Evolutionary conservation across 2,113 vertebrate genomes (phyloP), one percentile per base, ranked within the genome.

Genomic region (Pandion haliaetus): DNA sequence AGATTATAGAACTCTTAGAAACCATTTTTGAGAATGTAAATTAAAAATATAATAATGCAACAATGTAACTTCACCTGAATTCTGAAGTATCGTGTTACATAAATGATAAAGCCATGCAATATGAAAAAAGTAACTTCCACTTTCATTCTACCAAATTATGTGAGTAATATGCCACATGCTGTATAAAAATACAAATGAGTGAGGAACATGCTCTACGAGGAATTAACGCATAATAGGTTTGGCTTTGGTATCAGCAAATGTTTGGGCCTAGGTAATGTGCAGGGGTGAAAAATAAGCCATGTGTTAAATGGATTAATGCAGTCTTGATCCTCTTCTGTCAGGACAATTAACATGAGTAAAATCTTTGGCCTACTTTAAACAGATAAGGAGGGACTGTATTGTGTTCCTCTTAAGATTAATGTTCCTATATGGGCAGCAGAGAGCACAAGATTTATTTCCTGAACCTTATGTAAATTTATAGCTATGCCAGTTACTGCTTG

Each of bases 261-360:
- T 86, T 95, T 95, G 55, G 24, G 25, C 57, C 62, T 79, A 6
- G 42, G 8, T 87, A 81, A 67, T 44, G 10, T 91, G 36, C 50
- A 83, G 50, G 67, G 86, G 14, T 97, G 90, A 96, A 95, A 97
- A 97, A 96, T 96, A 88, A 95, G 65, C 95, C 79, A 42, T 92
- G 50, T 87, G 85, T 97, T 98, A 98, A 97, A 96, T 97, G 94
- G 91, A 97, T 97, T 97, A 97, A 93, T 96, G 90, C 90, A 52
- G 29, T 91, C 90, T 97, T 97, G 97, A 93, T 93, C 72, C 88
- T 94, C 87, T 96, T 97, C 94, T 98, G 88, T 97, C 96, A 97
- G 94, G 93, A 96, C 96, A 97, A 96, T 98, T 98, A 98, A 92
- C 95, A 88, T 67, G 94, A 98, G 95, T 98, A 84, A 97, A 98